A percentile compares a stretch with the other conserved stretches of the same genome.
These are phyloP conservation scores for Actenoides lindsayi DNA, from an alignment of 2,113 vertebrate genomes.

Conservation along the genomic window DNA sequence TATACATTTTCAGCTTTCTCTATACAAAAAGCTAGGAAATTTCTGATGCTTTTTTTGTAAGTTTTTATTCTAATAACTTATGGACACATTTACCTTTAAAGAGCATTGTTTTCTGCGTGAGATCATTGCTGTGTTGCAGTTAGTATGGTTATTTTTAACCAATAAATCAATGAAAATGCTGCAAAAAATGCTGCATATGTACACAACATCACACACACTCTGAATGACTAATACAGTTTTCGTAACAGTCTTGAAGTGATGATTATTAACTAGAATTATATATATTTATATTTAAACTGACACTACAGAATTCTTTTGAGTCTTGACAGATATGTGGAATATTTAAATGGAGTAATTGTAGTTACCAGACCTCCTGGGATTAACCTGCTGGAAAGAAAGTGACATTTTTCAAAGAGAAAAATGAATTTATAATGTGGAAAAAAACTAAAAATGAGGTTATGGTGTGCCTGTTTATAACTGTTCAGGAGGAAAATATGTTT, in stretches of 20 bases:
- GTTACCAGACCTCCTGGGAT: conserved; percentile 79
- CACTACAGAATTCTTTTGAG: conserved; percentile 81
- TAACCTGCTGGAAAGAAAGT: conserved; percentile 76
- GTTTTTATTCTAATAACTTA: conserved; percentile 48
- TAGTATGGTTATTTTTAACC: conserved; percentile 63
- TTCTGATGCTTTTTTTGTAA: conserved; percentile 47
- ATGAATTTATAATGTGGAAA: conserved; percentile 64
- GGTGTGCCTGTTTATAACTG: conserved; percentile 65
- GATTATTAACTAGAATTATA: conserved; percentile 80
- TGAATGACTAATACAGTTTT: conserved; percentile 75
- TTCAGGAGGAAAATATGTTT: conserved; percentile 68
- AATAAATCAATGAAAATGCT: conserved; percentile 73
- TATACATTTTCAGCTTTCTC: conserved; percentile 43
- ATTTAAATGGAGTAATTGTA: conserved; percentile 82
- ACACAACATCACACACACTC: conserved; percentile 61
- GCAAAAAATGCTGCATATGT: conserved; percentile 45
- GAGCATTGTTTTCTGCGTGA: conserved; percentile 63
- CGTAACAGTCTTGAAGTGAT: conserved; percentile 77
- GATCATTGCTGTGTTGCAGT: conserved; percentile 52
- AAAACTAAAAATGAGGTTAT: conserved; percentile 69
- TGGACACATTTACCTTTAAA: conserved; percentile 65
- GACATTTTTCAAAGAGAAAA: conserved; percentile 76
- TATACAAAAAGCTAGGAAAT: conserved; percentile 46
- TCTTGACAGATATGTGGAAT: conserved; percentile 81
- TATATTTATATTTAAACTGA: conserved; percentile 85